Evolutionary conservation across 2,797 vertebrate genomes (phyloP), one percentile per base, ranked within the genome.

Genomic region (Hippopotamyrus pictus): DNA sequence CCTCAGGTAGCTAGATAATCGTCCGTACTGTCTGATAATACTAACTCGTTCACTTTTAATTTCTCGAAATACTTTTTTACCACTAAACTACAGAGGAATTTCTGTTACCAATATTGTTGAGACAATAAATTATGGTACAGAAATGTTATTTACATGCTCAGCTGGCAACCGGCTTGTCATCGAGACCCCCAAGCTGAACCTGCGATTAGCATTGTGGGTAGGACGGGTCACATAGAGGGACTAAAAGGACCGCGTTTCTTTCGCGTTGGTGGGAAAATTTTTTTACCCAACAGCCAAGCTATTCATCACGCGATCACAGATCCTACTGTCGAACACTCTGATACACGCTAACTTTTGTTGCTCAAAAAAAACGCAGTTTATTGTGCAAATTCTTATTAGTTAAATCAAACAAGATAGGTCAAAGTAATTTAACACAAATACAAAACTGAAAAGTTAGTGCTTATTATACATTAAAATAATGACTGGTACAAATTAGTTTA

Each of bases 201-300:
- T 37, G 57, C 87, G 86, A 25, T 17, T 17, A 65, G 88, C 51
- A 25, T 25, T 29, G 5, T 88, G 22, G 33, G 29, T 12, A 62
- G 46, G 7, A 94, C 90, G 90, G 93, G 41, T 54, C 8, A 33
- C 0, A 5, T 1, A 0, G 17, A 92, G 89, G 94, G 91, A 93
- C 94, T 94, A 90, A 88, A 73, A n/a, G 19, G 19, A 54, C 33
- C 62, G 29, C 17, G 25, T 44, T 86, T 29, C 48, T 14, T 73
- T 73, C 65, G 65, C 65, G 65, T 33, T 37, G 65, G 65, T 69
- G 62, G 11, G 19, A 41, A 41, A 76, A n/a, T n/a, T n/a, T n/a
- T n/a, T n/a, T n/a, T 65, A 57, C 54, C 54, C 54, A 57, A 57
- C 19, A 19, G 4, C 19, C 19, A 59, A 59, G n/a, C 57, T 25